These are phyloP conservation scores for Choristoneura rosaceana DNA, from an alignment of 2,888 invertebrate genomes.

Conservation along the genomic window DNA sequence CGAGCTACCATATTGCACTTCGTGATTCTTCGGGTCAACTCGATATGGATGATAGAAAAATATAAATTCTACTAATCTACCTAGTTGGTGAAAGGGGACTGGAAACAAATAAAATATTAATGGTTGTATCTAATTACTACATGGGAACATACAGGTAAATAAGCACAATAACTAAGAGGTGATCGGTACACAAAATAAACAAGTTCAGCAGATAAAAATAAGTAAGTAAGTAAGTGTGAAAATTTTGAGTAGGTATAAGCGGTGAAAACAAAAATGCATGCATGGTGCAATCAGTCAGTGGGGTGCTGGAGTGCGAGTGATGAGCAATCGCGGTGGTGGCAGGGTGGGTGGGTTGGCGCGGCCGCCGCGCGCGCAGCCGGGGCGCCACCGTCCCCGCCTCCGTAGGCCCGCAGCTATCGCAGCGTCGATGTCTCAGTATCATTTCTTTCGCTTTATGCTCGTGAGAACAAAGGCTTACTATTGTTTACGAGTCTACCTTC, in stretches of 20 bases:
- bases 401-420: conserved; percentile 76
- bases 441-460: conserved; percentile 83
- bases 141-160: not conserved
- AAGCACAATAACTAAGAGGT: conserved; percentile 31
- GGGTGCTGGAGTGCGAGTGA: conserved; percentile 46
- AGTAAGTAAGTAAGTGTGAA: conserved; percentile 37
- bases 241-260: conserved; percentile 16
- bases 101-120: conserved; percentile 42
- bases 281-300: conserved; percentile 51
- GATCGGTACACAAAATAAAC: conserved; percentile 31
- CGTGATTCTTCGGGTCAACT: conserved; percentile 55
- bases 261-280: conserved; percentile 47
- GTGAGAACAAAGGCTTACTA: conserved; percentile 86
- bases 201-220: conserved; percentile 33
- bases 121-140: conserved; percentile 18
- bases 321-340: conserved; percentile 51
- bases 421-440: conserved; percentile 81
- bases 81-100: conserved; percentile 52
- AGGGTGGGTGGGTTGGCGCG: conserved; percentile 70
- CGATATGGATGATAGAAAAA: conserved; percentile 75
- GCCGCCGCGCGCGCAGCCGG: conserved; percentile 62
- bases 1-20: conserved; percentile 48
- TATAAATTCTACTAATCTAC: conserved; percentile 65
- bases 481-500: conserved; percentile 87
- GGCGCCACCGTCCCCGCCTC: conserved; percentile 82